A percentile compares a stretch with the other conserved stretches of the same genome.
Conservation (phyloP, 2,113 vertebrate genomes). For the Bubo bubo region DNA sequence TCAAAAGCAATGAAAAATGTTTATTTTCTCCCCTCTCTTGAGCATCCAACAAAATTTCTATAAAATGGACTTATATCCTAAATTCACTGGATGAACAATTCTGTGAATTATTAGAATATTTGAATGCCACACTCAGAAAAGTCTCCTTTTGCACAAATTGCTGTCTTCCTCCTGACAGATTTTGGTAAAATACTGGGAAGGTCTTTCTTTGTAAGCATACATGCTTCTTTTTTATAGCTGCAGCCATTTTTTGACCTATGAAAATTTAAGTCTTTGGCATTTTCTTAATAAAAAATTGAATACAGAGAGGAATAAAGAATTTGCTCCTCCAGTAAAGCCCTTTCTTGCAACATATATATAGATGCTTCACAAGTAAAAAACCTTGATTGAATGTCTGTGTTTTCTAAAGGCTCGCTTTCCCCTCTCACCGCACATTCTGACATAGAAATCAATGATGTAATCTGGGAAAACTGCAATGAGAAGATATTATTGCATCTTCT, state of each 20-base stretch:
- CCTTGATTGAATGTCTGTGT: not conserved
- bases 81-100: not conserved
- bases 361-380: not conserved
- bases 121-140: not conserved
- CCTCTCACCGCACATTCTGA: not conserved
- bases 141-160: not conserved
- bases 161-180: not conserved
- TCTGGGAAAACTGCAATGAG: not conserved
- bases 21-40: not conserved
- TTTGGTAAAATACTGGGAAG: not conserved
- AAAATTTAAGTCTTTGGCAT: not conserved
- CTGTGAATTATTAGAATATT: not conserved
- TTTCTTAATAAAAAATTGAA: not conserved
- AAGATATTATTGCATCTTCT: not conserved
- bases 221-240: not conserved
- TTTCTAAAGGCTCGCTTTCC: not conserved
- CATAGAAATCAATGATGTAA: not conserved
- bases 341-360: not conserved
- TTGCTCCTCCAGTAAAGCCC: accelerated
- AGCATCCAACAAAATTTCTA: not conserved
- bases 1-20: not conserved
- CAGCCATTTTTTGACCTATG: not conserved
- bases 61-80: not conserved
- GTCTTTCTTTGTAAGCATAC: not conserved
- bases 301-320: not conserved